phyloP scores from a whole-genome alignment of 2,797 vertebrate genomes.

The Meda fulgida region DNA sequence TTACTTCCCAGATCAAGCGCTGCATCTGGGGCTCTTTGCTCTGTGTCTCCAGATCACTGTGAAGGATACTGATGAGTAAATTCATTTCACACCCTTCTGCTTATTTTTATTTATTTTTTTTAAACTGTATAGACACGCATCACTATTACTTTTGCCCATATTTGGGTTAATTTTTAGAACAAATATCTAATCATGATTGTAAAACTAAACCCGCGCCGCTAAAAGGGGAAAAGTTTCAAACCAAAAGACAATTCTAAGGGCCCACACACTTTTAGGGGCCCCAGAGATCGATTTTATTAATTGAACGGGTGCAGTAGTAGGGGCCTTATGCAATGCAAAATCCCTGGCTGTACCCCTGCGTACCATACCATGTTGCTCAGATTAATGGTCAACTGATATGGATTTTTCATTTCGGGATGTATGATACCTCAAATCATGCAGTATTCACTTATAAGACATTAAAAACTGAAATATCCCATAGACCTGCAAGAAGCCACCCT shows the following conservation, averaged over 20 bases:
- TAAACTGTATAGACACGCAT: background rate
- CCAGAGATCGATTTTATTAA: no score
- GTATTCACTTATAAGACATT: no score
- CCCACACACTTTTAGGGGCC: no score
- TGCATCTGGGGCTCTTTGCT: conserved; percentile 41
- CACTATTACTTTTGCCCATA: background rate
- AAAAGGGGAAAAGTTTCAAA: no score
- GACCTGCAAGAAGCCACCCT: background rate
- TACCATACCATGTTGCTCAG: background rate
- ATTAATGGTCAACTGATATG: background rate
- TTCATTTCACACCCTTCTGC: background rate
- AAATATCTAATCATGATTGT: background rate
- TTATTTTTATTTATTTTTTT: background rate
- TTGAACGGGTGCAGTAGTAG: no score
- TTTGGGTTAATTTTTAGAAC: background rate
- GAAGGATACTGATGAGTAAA: conserved; percentile 21
- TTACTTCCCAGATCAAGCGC: conserved; percentile 21
- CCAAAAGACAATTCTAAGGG: no score
- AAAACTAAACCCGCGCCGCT: background rate
- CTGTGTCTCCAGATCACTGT: conserved; percentile 26
- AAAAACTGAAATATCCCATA: background rate
- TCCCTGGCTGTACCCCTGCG: no score
- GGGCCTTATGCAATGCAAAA: no score
- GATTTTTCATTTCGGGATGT: background rate
- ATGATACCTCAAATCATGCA: background rate